Conservation (phyloP, 2,113 vertebrate species). For the Turnix velox region DNA sequence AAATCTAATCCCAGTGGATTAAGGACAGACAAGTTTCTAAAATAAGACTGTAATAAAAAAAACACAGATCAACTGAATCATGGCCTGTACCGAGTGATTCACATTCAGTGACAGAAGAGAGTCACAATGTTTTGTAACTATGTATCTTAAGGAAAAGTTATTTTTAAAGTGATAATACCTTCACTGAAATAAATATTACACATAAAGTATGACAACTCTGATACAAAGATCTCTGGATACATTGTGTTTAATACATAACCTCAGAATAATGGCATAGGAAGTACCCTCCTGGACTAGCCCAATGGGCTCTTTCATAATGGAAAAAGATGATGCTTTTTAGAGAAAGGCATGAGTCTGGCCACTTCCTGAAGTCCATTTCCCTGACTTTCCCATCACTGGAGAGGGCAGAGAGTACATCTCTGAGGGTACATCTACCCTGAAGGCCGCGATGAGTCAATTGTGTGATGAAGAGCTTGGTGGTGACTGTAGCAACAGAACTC, state of each 20-base stretch:
- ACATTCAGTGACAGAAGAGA: not conserved
- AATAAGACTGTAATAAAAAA: conserved; percentile 4
- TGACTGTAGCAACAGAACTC: not conserved
- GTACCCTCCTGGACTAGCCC: not conserved
- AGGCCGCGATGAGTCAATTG: not conserved
- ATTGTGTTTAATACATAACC: not conserved
- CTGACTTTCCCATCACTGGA: not conserved
- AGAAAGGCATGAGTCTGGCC: not conserved
- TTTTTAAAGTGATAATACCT: not conserved
- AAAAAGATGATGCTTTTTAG: not conserved
- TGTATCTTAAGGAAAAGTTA: not conserved
- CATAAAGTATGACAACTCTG: not conserved
- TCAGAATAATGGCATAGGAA: not conserved
- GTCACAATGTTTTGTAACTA: not conserved
- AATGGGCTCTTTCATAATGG: rapidly evolving
- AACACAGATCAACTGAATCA: conserved; percentile 2
- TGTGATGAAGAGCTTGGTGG: not conserved
- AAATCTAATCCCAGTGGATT: conserved; percentile 15
- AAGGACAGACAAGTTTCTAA: not conserved
- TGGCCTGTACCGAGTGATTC: not conserved
- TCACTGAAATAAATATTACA: not conserved
- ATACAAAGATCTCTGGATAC: not conserved
- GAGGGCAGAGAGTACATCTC: not conserved
- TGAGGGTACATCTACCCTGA: not conserved
- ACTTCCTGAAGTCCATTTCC: not conserved